phyloP scores from a whole-genome alignment of 2,113 vertebrate species.

The Brienomyrus longianalis region DNA sequence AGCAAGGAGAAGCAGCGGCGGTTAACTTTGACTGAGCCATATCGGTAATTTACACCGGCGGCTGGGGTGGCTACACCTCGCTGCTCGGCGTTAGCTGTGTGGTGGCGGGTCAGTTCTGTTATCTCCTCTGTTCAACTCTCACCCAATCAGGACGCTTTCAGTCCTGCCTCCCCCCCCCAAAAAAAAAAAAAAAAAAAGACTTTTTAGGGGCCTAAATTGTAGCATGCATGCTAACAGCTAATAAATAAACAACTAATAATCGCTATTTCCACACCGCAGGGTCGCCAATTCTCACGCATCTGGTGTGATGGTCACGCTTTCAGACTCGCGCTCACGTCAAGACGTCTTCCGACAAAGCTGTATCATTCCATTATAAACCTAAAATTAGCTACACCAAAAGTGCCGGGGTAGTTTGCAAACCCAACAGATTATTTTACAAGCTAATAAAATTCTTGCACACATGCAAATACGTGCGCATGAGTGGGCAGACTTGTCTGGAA shows the following conservation, averaged over 20 bases:
- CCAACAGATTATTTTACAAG: not conserved
- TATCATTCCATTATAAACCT: not conserved
- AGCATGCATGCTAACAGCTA: not conserved
- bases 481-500: too few species aligned
- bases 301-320: not conserved
- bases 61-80: not conserved
- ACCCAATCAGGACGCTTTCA: not conserved
- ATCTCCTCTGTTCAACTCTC: not conserved
- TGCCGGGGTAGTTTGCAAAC: not conserved
- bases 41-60: slow-evolving; percentile 59
- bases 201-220: not conserved
- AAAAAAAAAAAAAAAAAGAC: too few species aligned
- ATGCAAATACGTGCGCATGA: not conserved
- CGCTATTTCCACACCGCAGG: not conserved
- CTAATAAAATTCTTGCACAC: not conserved
- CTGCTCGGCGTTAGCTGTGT: not conserved
- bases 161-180: not conserved
- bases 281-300: not conserved
- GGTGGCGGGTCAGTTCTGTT: not conserved
- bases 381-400: not conserved
- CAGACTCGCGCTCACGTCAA: not conserved
- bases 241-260: not conserved
- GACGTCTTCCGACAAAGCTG: not conserved
- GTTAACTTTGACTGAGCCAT: slow-evolving; percentile 91
- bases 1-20: slow-evolving; percentile 80